Base-by-base conservation (phyloP, 2,888 invertebrate genomes). In the Rotaria macrura region DNA sequence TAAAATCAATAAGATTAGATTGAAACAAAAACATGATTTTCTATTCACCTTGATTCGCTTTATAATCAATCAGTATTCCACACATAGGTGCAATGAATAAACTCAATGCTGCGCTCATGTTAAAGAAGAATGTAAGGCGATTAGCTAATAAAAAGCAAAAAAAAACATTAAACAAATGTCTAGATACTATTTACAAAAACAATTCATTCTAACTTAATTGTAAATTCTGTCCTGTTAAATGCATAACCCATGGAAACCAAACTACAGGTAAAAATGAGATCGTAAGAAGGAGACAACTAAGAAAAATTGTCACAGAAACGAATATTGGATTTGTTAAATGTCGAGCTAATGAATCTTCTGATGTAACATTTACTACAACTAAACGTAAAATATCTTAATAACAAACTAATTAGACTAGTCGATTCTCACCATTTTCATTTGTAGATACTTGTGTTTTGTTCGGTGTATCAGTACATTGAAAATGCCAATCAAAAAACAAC, bases 241-340 rank as follows among this genome's bases (percentile, higher is more conserved):
- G 12, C 40, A 43, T 43, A 25, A 79, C 43, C 79, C 79, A 79
- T n/a, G 79, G 79, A 43, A 79, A 79, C 79, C 79, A 79, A 79
- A 79, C 79, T 25, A 79, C 79, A n/a, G 79, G 79, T 43, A 79
- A 43, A 79, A n/a, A 79, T 43, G 79, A 25, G 2, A 43, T 43
- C 0, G 79, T 79, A 12, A 79, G 43, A 20, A 79, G 79, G 14
- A 79, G n/a, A 79, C 40, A 43, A 79, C 79, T n/a, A 23, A 79
- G 25, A n/a, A 79, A 79, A 6, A 43, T 12, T 79, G 79, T 79
- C 0, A 79, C 79, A 43, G 43, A 6, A 14, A 79, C n/a, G 14
- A 43, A 79, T 1, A 79, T 14, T 43, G 79, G 79, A 43, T 79
- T 79, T 25, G 79, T 79, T 40, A 79, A 79, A 43, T 79, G 43